Conservation (phyloP, 2,888 invertebrate genomes). For the Alentia gelatinosa region DNA sequence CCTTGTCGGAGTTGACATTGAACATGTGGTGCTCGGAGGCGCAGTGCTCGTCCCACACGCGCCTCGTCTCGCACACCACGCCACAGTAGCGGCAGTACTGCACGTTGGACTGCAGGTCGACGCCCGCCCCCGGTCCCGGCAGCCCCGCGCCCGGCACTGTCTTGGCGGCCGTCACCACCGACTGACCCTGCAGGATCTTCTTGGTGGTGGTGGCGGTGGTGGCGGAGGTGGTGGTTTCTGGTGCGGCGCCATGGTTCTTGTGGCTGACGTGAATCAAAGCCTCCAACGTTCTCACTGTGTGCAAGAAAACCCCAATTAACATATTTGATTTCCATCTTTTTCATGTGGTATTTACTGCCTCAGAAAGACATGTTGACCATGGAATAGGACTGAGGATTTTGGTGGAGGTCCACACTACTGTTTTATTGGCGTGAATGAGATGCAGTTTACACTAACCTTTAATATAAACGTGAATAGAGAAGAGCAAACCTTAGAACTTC, state of each 20-base stretch:
- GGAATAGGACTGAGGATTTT: too few species aligned
- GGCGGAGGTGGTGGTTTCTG: slow-evolving; percentile 65
- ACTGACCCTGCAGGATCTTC: slow-evolving; percentile 72
- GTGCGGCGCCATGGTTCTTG: slow-evolving; percentile 58
- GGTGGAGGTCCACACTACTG: too few species aligned
- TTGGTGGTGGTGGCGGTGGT: slow-evolving; percentile 65
- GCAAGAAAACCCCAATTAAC: too few species aligned
- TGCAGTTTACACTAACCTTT: too few species aligned
- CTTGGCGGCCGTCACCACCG: slow-evolving; percentile 69
- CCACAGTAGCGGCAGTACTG: slow-evolving; percentile 71
- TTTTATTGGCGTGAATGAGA: too few species aligned
- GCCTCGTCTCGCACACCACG: slow-evolving; percentile 72
- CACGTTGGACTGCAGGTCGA: slow-evolving; percentile 61
- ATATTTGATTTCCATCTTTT: too few species aligned
- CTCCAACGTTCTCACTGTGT: slow-evolving; percentile 67
- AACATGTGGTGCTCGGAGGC: slow-evolving; percentile 74
- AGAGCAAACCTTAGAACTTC: too few species aligned
- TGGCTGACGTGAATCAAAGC: slow-evolving; percentile 68
- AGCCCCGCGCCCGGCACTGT: background rate
- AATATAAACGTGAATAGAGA: too few species aligned
- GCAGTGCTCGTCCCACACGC: slow-evolving; percentile 78
- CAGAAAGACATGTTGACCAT: too few species aligned
- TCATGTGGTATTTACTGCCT: too few species aligned
- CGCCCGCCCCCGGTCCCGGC: background rate
- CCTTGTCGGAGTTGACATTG: slow-evolving; percentile 77